phyloP scores from a whole-genome alignment of 2,888 invertebrate genomes.

The Rhynchonema sp. region DNA sequence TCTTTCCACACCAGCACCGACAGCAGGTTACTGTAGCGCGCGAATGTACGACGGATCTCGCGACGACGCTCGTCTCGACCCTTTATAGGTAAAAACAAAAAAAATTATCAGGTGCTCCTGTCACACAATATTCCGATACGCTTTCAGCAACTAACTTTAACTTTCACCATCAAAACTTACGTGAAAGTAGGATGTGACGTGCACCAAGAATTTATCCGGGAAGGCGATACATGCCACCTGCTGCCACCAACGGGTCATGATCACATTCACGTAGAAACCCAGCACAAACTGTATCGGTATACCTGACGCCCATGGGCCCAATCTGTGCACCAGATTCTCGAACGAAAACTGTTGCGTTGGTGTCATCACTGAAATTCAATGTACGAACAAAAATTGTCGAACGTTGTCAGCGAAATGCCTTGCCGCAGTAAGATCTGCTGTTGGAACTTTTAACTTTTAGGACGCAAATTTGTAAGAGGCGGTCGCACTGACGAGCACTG shows the following conservation, averaged over 20 bases:
- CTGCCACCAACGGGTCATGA: conserved; percentile 2
- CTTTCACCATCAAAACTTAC: neutral
- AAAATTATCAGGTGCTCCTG: neutral
- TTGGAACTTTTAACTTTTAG: neutral
- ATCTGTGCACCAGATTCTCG: neutral
- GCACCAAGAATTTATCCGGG: neutral
- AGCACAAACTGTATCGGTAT: conserved; percentile 2
- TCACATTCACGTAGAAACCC: neutral
- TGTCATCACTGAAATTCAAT: neutral
- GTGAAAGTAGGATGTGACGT: neutral
- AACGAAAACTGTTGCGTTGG: neutral
- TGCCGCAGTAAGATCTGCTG: neutral
- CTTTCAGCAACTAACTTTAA: neutral
- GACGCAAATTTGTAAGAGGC: no score
- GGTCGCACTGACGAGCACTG: no score
- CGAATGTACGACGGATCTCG: conserved; percentile 2
- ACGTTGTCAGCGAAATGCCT: neutral
- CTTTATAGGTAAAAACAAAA: neutral
- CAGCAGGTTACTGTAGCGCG: conserved; percentile 1
- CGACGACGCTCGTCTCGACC: neutral
- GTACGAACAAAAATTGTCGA: no score
- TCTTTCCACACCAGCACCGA: conserved; percentile 6
- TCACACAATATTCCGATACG: neutral
- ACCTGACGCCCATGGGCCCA: neutral
- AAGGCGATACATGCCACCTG: neutral